Evolutionary conservation across 2,113 vertebrate genomes (phyloP).

Genomic region (human (Homo sapiens)): GRCh38 chr4:26035501-26036000

Average conservation of each 20-base stretch:
- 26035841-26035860: background rate
- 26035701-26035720: background rate
- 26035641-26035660: background rate
- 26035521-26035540: background rate
- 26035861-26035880: background rate
- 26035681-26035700: background rate
- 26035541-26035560: background rate
- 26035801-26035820: conserved; percentile 33
- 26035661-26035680: background rate
- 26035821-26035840: background rate
- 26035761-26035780: background rate
- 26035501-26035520: background rate
- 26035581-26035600: accelerated
- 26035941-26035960: background rate
- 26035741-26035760: background rate
- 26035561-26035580: background rate
- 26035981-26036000: background rate
- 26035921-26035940: background rate
- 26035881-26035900: background rate
- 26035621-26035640: background rate
- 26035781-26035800: background rate
- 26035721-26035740: background rate
- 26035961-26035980: background rate
- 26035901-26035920: background rate
- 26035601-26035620: background rate